These are phyloP conservation scores for Alectura lathami DNA, from an alignment of 2,113 vertebrate genomes.

Conservation along the genomic window DNA sequence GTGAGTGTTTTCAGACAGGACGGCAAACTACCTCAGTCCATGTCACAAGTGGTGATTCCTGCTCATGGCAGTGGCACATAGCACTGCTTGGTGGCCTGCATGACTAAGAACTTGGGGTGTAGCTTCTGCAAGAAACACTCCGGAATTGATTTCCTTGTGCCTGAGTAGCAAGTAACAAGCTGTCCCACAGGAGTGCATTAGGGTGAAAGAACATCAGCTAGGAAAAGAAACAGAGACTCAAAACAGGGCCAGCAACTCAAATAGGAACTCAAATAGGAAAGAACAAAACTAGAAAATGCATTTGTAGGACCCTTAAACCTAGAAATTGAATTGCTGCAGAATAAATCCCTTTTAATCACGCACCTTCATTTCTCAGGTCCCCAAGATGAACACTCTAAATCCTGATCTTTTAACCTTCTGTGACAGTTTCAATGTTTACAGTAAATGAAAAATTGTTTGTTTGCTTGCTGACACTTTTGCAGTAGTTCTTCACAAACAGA, in stretches of 20 bases:
- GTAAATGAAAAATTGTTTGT: background rate
- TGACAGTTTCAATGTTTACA: background rate
- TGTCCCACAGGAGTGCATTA: background rate
- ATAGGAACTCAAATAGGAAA: background rate
- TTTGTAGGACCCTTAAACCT: background rate
- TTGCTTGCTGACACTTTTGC: background rate
- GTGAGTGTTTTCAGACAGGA: background rate
- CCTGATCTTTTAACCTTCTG: background rate
- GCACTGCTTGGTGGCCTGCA: background rate
- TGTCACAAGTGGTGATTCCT: background rate
- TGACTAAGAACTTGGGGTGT: background rate
- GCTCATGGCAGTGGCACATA: background rate
- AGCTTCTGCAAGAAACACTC: background rate
- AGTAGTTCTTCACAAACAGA: background rate
- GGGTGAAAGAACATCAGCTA: background rate
- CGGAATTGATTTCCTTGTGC: background rate
- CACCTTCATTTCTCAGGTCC: background rate
- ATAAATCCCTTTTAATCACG: background rate
- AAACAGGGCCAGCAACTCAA: background rate
- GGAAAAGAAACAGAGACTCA: background rate
- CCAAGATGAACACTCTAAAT: background rate
- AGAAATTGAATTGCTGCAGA: background rate
- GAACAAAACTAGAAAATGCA: background rate
- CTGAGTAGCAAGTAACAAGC: background rate
- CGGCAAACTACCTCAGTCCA: background rate